A percentile compares a stretch with the other conserved stretches of the same genome.
Evolutionary conservation across 2,113 vertebrate genomes (phyloP).

Genomic region (Sisor rabdophorus): DNA sequence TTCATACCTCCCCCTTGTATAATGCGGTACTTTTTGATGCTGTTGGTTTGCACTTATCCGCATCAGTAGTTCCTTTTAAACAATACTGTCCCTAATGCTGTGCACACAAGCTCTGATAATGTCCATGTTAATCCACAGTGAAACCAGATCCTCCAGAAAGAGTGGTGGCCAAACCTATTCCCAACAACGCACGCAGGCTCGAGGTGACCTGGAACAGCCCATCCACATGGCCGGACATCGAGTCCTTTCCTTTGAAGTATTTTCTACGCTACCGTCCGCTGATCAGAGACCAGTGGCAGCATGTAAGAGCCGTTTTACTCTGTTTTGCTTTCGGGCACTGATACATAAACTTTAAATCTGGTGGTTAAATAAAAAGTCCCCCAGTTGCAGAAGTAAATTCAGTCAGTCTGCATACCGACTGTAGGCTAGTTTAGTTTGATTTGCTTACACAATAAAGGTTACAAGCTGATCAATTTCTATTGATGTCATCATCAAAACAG

Average conservation of each 20-base stretch:
- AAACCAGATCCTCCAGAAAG: constrained; percentile 94
- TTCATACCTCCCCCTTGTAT: constrained; percentile 30
- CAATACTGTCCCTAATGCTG: background rate
- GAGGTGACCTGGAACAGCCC: constrained; percentile 93
- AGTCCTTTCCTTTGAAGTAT: constrained; percentile 93
- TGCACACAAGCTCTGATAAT: background rate
- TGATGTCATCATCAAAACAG: background rate
- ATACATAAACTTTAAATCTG: too few species aligned
- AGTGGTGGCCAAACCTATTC: constrained; percentile 83
- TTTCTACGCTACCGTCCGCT: constrained; percentile 93
- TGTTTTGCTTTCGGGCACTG: background rate
- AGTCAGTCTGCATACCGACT: background rate
- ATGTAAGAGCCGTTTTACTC: constrained; percentile 73
- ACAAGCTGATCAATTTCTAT: background rate
- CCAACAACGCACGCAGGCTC: constrained; percentile 79
- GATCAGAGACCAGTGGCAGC: constrained; percentile 94
- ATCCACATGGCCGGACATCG: constrained; percentile 88
- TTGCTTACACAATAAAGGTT: background rate
- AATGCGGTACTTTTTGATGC: constrained; percentile 1
- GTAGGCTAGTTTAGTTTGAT: background rate
- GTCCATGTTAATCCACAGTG: constrained; percentile 68
- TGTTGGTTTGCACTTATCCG: constrained; percentile 22
- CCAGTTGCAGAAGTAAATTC: background rate
- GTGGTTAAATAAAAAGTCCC: background rate
- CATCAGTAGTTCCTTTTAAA: background rate